Conservation (phyloP, 92 coral and sea anemone genomes). For the Heteractis magnifica region DNA sequence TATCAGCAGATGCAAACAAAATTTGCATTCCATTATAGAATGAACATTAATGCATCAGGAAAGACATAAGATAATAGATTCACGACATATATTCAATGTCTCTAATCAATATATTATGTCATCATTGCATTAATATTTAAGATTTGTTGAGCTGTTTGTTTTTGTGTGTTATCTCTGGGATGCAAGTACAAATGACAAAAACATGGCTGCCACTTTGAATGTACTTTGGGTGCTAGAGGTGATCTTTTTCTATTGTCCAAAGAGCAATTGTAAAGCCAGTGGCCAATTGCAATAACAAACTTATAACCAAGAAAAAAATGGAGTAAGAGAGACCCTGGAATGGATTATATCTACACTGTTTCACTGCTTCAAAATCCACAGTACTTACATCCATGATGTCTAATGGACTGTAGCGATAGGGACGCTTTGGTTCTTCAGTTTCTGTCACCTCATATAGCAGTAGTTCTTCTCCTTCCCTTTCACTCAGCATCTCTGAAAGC, state of each 20-base stretch:
- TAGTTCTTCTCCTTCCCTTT: conserved; percentile 88
- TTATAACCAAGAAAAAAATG: neutral
- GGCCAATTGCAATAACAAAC: neutral
- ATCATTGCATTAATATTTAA: conserved; percentile 18
- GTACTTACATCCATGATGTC: conserved; percentile 7
- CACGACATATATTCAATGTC: conserved; percentile 40
- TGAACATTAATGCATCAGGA: conserved; percentile 25
- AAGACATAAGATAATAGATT: conserved; percentile 36
- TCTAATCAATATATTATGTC: conserved; percentile 7
- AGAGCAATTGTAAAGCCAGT: too few relatives aligned
- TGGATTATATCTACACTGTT: neutral
- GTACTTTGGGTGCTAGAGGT: too few relatives aligned
- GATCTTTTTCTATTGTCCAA: too few relatives aligned
- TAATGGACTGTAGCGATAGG: conserved; percentile 1
- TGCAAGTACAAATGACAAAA: too few relatives aligned
- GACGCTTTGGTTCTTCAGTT: conserved; percentile 51
- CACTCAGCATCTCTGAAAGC: conserved; percentile 68
- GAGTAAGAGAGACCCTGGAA: neutral
- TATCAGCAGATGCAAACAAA: neutral
- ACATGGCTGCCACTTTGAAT: too few relatives aligned
- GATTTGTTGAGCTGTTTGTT: too few relatives aligned
- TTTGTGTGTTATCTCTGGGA: too few relatives aligned
- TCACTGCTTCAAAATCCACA: too few relatives aligned
- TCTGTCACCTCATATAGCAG: conserved; percentile 82
- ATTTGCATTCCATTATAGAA: neutral